Evolutionary conservation across 2,113 vertebrate genomes (phyloP).

Genomic region (Seriola dumerili): DNA sequence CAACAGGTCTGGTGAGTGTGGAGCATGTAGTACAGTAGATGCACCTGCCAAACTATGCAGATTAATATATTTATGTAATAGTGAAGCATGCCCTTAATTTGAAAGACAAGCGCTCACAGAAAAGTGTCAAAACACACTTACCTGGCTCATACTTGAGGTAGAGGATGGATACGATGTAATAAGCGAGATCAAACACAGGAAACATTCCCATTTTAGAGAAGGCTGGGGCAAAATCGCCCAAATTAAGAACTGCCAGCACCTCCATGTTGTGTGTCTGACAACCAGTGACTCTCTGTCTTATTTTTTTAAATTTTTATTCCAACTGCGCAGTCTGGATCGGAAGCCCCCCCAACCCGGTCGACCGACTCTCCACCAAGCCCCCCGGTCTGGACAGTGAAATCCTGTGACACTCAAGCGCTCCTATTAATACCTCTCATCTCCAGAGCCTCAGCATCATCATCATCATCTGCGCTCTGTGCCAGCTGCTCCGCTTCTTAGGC

Average conservation of each 20-base stretch:
- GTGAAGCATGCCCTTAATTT: neutral
- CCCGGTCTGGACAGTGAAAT: slow-evolving; percentile 72
- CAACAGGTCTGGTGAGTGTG: neutral
- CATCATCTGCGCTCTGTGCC: slow-evolving; percentile 44
- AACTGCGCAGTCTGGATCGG: slow-evolving; percentile 63
- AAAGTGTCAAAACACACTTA: slow-evolving; percentile 75
- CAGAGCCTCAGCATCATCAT: slow-evolving; percentile 51
- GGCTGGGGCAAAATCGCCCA: slow-evolving; percentile 90
- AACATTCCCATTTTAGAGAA: slow-evolving; percentile 96
- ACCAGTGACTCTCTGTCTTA: neutral
- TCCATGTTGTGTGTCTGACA: slow-evolving; percentile 86
- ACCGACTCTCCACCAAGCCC: slow-evolving; percentile 72
- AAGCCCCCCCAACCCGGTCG: slow-evolving; percentile 70
- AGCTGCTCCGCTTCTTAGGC: slow-evolving; percentile 54
- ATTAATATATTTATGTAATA: neutral
- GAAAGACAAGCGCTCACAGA: neutral
- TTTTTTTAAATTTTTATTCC: slow-evolving; percentile 46
- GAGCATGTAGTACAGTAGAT: neutral
- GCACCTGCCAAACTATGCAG: neutral
- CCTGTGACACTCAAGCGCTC: slow-evolving; percentile 74
- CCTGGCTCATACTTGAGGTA: slow-evolving; percentile 99
- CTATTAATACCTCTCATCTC: slow-evolving; percentile 86
- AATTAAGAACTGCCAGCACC: slow-evolving; percentile 87
- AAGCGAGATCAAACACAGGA: slow-evolving; percentile 95
- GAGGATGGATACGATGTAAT: slow-evolving; percentile 96